These are phyloP conservation scores for Cepaea hortensis DNA, from an alignment of 2,888 invertebrate genomes.

Conservation along the genomic window DNA sequence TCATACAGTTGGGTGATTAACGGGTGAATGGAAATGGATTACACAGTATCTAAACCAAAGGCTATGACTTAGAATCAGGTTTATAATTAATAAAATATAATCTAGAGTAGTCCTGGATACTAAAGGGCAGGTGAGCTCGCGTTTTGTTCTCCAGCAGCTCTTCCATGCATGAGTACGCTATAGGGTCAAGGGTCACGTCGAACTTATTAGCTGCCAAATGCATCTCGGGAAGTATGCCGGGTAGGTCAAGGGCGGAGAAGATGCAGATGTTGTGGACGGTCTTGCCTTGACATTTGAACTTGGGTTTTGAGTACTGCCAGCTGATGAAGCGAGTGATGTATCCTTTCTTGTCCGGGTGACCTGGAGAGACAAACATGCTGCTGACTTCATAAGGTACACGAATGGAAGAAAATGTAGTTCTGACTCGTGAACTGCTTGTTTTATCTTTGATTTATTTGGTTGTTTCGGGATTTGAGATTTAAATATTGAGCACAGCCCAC, in stretches of 20 bases:
- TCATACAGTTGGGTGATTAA: too few species aligned
- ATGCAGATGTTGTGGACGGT: constrained; percentile 61
- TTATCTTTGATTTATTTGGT: too few species aligned
- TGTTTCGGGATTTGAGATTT: too few species aligned
- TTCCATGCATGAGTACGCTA: constrained; percentile 70
- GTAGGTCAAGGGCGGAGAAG: constrained; percentile 67
- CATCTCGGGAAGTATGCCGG: constrained; percentile 55
- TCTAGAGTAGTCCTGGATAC: neutral
- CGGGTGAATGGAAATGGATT: too few species aligned
- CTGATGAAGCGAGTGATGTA: constrained; percentile 60
- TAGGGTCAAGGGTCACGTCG: constrained; percentile 66
- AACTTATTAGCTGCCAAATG: constrained; percentile 75
- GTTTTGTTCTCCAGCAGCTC: constrained; percentile 60
- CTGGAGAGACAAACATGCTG: neutral
- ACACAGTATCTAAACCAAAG: too few species aligned
- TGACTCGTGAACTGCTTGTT: too few species aligned
- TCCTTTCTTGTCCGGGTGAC: constrained; percentile 47
- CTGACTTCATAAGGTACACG: neutral
- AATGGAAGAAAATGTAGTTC: neutral
- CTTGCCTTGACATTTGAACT: constrained; percentile 52
- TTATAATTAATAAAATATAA: constrained; percentile 27
- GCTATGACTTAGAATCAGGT: neutral
- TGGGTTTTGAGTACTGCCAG: constrained; percentile 56
- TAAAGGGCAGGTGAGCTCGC: constrained; percentile 9
- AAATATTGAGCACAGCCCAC: too few species aligned